Evolutionary conservation across 2,797 vertebrate species (phyloP), one percentile per base, ranked within the genome.

Genomic region (Mus spretus): DNA sequence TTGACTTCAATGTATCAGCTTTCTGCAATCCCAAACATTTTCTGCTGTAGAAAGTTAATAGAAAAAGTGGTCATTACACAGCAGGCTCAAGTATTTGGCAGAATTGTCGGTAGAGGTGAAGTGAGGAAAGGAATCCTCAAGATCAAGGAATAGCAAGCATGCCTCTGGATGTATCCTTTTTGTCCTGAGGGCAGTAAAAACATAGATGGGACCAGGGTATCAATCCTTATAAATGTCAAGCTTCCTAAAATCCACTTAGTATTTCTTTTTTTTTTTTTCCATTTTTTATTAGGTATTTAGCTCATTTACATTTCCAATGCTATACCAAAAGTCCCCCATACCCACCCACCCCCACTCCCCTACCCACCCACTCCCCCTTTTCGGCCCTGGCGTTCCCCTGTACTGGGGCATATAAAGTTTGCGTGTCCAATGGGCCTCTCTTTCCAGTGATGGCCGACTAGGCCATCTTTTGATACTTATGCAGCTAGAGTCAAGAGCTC

Each of bases 141-240:
- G 70, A 40, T 90, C n/a, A 94, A 92, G 50, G 3, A 90, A 7
- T 40, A 40, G 63, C 11, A 65, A 88, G 7, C 3, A 85, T 4
- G 7, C 65, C 3, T 93, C 2, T 79, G 10, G 95, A 26, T 6
- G 24, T 75, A 15, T 79, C 53, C 57, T 78, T 61, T 63, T 34
- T 6, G 6, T 83, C 11, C 85, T 90, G 3, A 2, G 15, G 9
- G 26, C 10, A 5, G 1, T 89, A 67, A 26, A 40, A 93, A 67
- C 47, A 89, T 65, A 94, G 3, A 74, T 53, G 72, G 80, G 94
- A 72, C 84, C 0, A 15, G 15, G 47, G 83, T 17, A 31, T 90
- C 67, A 92, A 26, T 89, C 57, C 78, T 90, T 86, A 4, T 57
- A 96, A 95, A 92, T 24, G 14, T 91, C 85, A 72, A 92, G n/a